Percentiles rank a stretch among this genome's conserved stretches.
Conservation (phyloP, 64 coral and sea anemone species). For the Acropora tenuis region DNA sequence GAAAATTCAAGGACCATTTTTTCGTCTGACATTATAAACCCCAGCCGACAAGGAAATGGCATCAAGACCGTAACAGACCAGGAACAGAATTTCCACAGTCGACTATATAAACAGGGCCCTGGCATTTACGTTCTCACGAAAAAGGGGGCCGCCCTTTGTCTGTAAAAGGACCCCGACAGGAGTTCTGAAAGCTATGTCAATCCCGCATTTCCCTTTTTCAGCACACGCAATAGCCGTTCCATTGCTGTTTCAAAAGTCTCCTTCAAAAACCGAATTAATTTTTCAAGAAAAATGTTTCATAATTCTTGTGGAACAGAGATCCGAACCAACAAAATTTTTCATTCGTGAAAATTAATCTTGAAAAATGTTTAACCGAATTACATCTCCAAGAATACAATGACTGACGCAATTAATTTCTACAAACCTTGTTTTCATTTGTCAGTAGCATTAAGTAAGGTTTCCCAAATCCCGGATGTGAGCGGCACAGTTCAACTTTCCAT, state of each 20-base stretch:
- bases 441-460: conserved; percentile 47
- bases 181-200: neutral
- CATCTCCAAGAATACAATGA: too few species aligned
- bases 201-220: neutral
- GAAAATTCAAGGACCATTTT: neutral
- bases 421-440: conserved; percentile 37
- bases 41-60: neutral
- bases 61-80: neutral
- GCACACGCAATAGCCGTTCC: neutral
- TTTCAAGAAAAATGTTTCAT: neutral
- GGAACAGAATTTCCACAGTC: neutral
- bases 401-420: neutral
- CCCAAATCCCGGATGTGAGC: conserved; percentile 44
- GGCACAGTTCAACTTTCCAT: conserved; percentile 47
- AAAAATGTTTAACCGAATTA: too few species aligned
- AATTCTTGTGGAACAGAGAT: conserved; percentile 3
- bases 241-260: neutral
- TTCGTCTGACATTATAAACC: neutral
- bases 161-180: neutral
- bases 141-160: neutral
- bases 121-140: neutral
- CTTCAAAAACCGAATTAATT: neutral
- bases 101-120: conserved; percentile 9
- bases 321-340: neutral
- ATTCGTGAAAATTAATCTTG: neutral